Percentiles rank a stretch among this genome's conserved stretches.
phyloP scores from a whole-genome alignment of 2,113 vertebrate species.

The Cairina moschata region DNA sequence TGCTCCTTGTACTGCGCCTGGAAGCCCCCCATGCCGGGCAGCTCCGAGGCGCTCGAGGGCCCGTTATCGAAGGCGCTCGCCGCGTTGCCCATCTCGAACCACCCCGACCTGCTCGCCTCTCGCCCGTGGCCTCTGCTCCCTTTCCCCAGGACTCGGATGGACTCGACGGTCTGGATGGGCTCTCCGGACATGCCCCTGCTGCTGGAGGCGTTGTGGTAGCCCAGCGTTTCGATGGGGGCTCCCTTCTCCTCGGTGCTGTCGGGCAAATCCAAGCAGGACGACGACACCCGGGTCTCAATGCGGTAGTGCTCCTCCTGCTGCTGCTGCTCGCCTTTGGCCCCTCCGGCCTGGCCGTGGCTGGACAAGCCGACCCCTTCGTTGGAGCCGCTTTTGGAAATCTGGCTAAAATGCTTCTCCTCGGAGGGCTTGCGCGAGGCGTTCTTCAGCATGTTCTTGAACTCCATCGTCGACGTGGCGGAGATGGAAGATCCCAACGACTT shows the following conservation, averaged over 20 bases:
- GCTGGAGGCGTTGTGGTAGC: conserved; percentile 81
- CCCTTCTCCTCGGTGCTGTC: conserved; percentile 87
- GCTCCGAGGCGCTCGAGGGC: conserved; percentile 69
- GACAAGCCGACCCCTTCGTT: conserved; percentile 50
- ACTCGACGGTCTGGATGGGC: conserved; percentile 95
- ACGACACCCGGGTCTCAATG: conserved; percentile 92
- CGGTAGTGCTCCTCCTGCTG: conserved; percentile 86
- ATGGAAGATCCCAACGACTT: conserved; percentile 73
- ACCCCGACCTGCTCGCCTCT: conserved; percentile 77
- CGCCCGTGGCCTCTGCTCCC: conserved; percentile 80
- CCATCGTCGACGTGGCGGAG: conserved; percentile 80
- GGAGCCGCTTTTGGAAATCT: conserved; percentile 46
- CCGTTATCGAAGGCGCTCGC: conserved; percentile 77
- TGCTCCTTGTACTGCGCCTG: conserved; percentile 78
- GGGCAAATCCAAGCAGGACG: conserved; percentile 77
- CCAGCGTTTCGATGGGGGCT: conserved; percentile 88
- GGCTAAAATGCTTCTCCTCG: conserved; percentile 78
- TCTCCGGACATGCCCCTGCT: conserved; percentile 86
- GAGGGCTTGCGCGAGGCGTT: conserved; percentile 82
- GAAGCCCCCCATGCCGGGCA: conserved; percentile 74
- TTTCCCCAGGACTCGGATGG: conserved; percentile 88
- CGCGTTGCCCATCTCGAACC: conserved; percentile 75
- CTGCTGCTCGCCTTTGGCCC: conserved; percentile 31
- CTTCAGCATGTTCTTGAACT: conserved; percentile 87
- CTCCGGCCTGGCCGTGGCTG: conserved; percentile 31